Evolutionary conservation across 2,888 invertebrate genomes (phyloP).

Genomic region (Agonopterix arenella): DNA sequence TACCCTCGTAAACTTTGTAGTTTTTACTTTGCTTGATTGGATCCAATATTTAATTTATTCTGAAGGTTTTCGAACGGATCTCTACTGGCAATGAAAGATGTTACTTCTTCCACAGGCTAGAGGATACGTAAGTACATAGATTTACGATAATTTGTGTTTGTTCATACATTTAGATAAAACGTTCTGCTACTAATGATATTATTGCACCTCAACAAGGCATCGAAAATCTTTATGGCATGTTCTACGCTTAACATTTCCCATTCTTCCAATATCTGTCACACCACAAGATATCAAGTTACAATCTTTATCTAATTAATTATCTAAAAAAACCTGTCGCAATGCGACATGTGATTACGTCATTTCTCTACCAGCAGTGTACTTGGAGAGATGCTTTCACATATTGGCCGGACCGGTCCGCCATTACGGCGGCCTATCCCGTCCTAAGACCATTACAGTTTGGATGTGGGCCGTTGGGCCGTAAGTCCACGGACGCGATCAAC

Average conservation of each 20-base stretch:
- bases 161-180: too few species aligned
- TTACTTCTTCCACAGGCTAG: too few species aligned
- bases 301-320: not conserved
- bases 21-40: too few species aligned
- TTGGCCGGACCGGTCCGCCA: slow-evolving; percentile 47
- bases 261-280: not conserved
- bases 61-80: too few species aligned
- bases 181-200: too few species aligned
- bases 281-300: not conserved
- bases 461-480: slow-evolving; percentile 13
- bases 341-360: slow-evolving; percentile 8
- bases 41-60: too few species aligned
- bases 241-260: not conserved
- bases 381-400: slow-evolving; percentile 38
- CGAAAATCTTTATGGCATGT: too few species aligned
- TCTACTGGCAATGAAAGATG: too few species aligned
- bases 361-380: slow-evolving; percentile 24
- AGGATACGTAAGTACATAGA: too few species aligned
- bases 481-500: slow-evolving; percentile 35
- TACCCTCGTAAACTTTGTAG: too few species aligned
- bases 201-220: too few species aligned
- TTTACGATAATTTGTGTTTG: too few species aligned
- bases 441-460: slow-evolving; percentile 2
- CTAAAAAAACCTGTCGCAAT: slow-evolving; percentile 4
- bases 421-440: slow-evolving; percentile 41